These are phyloP conservation scores for Colletes collaris DNA, from an alignment of 2,888 invertebrate species.

Conservation along the genomic window DNA sequence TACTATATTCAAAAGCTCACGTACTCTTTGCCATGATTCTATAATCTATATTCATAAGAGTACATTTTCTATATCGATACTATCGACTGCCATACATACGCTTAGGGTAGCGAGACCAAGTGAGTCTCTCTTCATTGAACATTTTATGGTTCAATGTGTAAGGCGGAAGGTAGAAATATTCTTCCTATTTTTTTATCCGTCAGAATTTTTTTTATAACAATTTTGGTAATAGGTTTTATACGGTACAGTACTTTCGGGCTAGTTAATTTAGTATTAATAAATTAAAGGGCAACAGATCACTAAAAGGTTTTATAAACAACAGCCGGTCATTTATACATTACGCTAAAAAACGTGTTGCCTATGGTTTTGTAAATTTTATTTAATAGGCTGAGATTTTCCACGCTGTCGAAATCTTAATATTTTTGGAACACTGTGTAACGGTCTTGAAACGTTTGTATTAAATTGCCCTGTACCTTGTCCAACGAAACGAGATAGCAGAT, in stretches of 20 bases:
- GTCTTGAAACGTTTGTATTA: slow-evolving; percentile 51
- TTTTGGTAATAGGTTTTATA: slow-evolving; percentile 28
- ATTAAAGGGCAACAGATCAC: slow-evolving; percentile 7
- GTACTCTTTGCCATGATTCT: slow-evolving; percentile 48
- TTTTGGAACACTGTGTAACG: slow-evolving; percentile 37
- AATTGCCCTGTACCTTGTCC: slow-evolving; percentile 10
- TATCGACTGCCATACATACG: slow-evolving; percentile 68
- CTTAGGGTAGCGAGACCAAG: slow-evolving; percentile 53
- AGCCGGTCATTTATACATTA: slow-evolving; percentile 8
- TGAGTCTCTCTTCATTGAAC: slow-evolving; percentile 50
- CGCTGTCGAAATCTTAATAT: slow-evolving; percentile 27
- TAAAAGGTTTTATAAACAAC: slow-evolving; percentile 4
- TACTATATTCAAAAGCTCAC: slow-evolving; percentile 49
- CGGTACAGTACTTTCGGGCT: slow-evolving; percentile 50
- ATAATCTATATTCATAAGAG: slow-evolving; percentile 50
- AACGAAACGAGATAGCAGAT: no score
- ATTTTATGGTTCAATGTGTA: slow-evolving; percentile 43
- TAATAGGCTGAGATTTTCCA: slow-evolving; percentile 25
- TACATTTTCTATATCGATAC: slow-evolving; percentile 50
- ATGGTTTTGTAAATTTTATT: slow-evolving; percentile 30
- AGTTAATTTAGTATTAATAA: slow-evolving; percentile 51
- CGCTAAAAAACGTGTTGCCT: slow-evolving; percentile 17
- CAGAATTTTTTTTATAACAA: slow-evolving; percentile 35
- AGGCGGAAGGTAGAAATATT: slow-evolving; percentile 38
- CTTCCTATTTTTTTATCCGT: slow-evolving; percentile 61